These are phyloP conservation scores for Oceanodroma tethys DNA, from an alignment of 2,113 vertebrate genomes.

Conservation along the genomic window DNA sequence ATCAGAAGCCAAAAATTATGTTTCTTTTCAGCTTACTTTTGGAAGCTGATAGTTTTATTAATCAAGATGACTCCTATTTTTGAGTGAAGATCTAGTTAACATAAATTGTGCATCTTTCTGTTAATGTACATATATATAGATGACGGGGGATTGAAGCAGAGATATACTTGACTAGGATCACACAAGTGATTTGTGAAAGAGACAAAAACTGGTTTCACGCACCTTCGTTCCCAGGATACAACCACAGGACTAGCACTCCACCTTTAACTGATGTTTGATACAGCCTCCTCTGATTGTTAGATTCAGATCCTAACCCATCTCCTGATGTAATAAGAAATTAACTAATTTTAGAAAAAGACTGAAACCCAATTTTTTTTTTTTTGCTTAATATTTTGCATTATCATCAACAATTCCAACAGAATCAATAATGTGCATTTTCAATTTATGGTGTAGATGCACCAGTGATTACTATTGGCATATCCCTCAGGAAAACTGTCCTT, in stretches of 20 bases:
- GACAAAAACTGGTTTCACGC: background rate
- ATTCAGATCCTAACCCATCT: background rate
- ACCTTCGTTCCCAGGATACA: background rate
- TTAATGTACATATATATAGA: background rate
- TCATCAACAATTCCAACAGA: constrained; percentile 18
- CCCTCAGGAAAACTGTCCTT: background rate
- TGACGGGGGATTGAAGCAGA: background rate
- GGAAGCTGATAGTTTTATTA: background rate
- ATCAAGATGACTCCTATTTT: background rate
- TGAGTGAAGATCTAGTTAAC: background rate
- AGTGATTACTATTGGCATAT: background rate
- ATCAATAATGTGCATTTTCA: constrained; percentile 29
- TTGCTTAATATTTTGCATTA: background rate
- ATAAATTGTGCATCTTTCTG: background rate
- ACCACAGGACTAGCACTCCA: background rate
- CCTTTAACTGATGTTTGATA: background rate
- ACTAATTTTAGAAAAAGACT: background rate
- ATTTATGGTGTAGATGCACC: constrained; percentile 7
- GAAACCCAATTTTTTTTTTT: background rate
- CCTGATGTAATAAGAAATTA: background rate
- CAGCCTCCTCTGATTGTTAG: background rate
- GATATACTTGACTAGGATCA: background rate
- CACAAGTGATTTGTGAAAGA: background rate
- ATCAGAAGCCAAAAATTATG: background rate
- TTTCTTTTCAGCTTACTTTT: background rate